These are phyloP conservation scores for Chelonia mydas DNA, from an alignment of 2,797 vertebrate genomes.

Conservation along the genomic window DNA sequence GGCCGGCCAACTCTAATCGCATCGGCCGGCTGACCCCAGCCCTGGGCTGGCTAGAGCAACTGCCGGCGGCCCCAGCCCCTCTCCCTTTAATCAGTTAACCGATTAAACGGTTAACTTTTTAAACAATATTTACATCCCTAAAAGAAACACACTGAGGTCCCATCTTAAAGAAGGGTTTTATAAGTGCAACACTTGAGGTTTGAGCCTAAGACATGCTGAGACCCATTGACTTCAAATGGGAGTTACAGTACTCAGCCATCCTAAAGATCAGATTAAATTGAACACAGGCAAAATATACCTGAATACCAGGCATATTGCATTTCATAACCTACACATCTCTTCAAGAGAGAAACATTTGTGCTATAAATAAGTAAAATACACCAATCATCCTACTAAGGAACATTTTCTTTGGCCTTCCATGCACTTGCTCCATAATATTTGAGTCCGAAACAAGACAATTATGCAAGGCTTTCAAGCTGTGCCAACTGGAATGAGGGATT, in stretches of 20 bases:
- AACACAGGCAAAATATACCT: background rate
- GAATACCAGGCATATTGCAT: background rate
- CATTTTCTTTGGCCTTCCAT: slow-evolving; percentile 2
- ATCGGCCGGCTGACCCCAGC: no score
- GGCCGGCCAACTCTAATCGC: no score
- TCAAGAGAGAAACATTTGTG: background rate
- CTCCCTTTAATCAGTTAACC: no score
- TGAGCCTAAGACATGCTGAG: background rate
- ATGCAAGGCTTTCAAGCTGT: background rate
- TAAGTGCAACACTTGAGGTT: background rate
- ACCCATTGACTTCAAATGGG: background rate
- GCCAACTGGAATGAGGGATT: background rate
- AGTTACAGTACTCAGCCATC: background rate
- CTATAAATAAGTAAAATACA: background rate
- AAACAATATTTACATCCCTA: no score
- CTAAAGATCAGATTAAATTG: background rate
- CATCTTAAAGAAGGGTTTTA: background rate
- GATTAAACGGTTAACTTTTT: no score
- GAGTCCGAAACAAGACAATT: background rate
- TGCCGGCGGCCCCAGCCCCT: no score
- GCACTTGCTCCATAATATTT: background rate
- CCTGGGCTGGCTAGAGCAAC: no score
- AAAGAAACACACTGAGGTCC: background rate
- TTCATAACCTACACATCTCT: background rate
- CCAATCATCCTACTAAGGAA: background rate